Base-by-base conservation (phyloP, 2,797 vertebrate genomes). In the Phoebastria nigripes region DNA sequence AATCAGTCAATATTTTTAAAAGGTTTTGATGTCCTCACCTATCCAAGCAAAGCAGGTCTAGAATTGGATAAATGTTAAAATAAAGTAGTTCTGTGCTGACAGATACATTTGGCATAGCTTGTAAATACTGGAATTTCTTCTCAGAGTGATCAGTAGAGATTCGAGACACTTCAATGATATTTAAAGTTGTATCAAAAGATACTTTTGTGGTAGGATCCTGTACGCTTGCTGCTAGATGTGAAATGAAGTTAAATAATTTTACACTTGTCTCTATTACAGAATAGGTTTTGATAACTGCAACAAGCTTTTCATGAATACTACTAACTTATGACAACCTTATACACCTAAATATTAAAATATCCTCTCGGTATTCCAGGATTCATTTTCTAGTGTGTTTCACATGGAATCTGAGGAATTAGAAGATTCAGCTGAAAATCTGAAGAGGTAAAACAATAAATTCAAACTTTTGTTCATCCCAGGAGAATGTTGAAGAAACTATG, bases 381-480 rank as follows among this genome's bases (percentile, higher is more conserved):
- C 99, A 44, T 99, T 99, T 98, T 99, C 99, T 96, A 99, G 99
- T 55, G 99, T 99, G 90, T 99, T 99, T 97, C 99, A 99, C 96
- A 99, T 99, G 99, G 99, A 99, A 92, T 98, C 98, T 63, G 98
- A 99, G 77, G 99, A 99, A 90, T 96, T 99, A 54, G 96, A 97
- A 44, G 98, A 98, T 82, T 96, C 98, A 54, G 78, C 98, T 20
- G 98, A 98, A 56, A 89, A 96, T 42, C 92, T 98, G 79, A 99
- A 98, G 97, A 99, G 99, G 99, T 99, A 98, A 98, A 93, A 42
- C 11, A 61, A 42, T 69, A 8, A 41, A 31, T 88, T 62, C 69
- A 37, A 37, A 21, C 73, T 83, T 94, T 3, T 65, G 12, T 55
- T 59, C 47, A 46, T 82, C 41, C 25, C 8, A 41, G 24, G 15